Conservation (phyloP, 2,113 vertebrate genomes). For the Sorex araneus region DNA sequence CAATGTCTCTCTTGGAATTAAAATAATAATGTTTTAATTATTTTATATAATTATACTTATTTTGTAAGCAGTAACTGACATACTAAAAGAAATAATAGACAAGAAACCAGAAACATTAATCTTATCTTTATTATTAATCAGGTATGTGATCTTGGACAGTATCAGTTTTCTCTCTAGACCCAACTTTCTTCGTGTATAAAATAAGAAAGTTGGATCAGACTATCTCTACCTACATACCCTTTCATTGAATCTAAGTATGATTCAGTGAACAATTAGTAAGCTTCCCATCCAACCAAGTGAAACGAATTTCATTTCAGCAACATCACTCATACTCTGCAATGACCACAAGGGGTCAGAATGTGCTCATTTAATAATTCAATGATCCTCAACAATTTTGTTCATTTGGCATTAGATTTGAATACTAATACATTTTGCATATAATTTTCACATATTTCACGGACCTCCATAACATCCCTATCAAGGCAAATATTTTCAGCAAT, state of each 20-base stretch:
- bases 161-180: background rate
- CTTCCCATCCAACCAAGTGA: background rate
- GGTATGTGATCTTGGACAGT: background rate
- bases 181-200: background rate
- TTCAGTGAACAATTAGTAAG: background rate
- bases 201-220: slow-evolving; percentile 23
- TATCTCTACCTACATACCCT: background rate
- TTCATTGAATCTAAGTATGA: slow-evolving; percentile 30
- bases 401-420: slow-evolving; percentile 55
- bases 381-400: slow-evolving; percentile 22
- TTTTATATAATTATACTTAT: slow-evolving; percentile 37
- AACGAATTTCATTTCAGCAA: background rate
- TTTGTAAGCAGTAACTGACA: background rate
- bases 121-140: background rate
- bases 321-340: slow-evolving; percentile 24
- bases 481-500: slow-evolving; percentile 26
- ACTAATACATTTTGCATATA: background rate
- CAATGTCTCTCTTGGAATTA: background rate
- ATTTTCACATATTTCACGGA: slow-evolving; percentile 54
- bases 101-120: background rate
- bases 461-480: slow-evolving; percentile 38
- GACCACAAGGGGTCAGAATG: slow-evolving; percentile 82
- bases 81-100: background rate
- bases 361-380: slow-evolving; percentile 52
- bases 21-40: slow-evolving; percentile 50